A percentile compares a stretch with the other conserved stretches of the same genome.
phyloP scores from a whole-genome alignment of 1,140 invertebrate species.

The Heliconius himera region DNA sequence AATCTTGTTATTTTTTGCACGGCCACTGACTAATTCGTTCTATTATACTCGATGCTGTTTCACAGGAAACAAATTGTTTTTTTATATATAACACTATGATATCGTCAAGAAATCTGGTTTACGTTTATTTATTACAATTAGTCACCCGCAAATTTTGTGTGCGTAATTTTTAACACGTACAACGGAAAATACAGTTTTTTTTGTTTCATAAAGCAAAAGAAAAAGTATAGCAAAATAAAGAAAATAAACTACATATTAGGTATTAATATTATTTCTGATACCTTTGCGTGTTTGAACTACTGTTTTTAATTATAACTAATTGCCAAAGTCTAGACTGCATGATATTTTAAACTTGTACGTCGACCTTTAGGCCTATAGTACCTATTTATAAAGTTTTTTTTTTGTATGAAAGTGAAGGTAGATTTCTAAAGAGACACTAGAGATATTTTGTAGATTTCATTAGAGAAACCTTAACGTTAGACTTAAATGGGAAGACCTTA shows the following conservation, averaged over 20 bases:
- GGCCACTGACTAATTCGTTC: constrained; percentile 5
- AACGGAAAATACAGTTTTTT: too few relatives aligned
- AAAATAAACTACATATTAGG: not conserved
- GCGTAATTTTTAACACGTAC: too few relatives aligned
- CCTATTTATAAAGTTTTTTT: not conserved
- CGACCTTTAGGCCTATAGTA: not conserved
- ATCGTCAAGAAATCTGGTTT: not conserved
- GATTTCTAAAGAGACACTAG: too few relatives aligned
- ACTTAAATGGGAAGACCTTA: too few relatives aligned
- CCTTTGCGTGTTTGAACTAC: not conserved
- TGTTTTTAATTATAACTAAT: not conserved
- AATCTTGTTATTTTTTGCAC: constrained; percentile 5
- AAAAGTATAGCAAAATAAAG: not conserved
- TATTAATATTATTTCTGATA: not conserved
- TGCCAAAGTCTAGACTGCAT: not conserved
- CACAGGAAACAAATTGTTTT: not conserved
- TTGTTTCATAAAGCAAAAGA: not conserved
- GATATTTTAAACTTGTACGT: not conserved
- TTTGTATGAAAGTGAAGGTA: too few relatives aligned
- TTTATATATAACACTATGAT: not conserved
- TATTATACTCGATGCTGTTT: not conserved
- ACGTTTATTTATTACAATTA: not conserved
- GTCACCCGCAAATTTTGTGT: too few relatives aligned
- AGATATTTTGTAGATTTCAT: too few relatives aligned
- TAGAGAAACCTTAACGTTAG: too few relatives aligned